These are phyloP conservation scores for Plemyria rubiginata DNA, from an alignment of 2,888 invertebrate genomes.

Conservation along the genomic window DNA sequence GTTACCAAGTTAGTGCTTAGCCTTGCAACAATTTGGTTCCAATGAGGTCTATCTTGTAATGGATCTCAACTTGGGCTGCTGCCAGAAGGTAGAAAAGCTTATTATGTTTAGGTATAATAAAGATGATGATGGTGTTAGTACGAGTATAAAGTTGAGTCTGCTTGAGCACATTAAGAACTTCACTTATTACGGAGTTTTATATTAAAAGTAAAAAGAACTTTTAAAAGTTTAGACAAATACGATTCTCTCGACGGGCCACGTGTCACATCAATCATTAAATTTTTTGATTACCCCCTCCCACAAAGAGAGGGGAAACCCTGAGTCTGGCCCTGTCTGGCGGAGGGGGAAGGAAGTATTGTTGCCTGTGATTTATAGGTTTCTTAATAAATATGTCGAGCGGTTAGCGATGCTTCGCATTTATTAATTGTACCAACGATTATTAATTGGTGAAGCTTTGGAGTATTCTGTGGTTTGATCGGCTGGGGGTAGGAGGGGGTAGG, in stretches of 20 bases:
- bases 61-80: too few species aligned
- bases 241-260: not conserved
- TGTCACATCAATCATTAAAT: too few species aligned
- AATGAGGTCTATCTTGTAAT: too few species aligned
- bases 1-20: too few species aligned
- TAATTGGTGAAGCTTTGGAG: slow-evolving; percentile 35
- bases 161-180: too few species aligned
- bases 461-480: slow-evolving; percentile 30
- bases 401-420: slow-evolving; percentile 40
- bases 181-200: too few species aligned
- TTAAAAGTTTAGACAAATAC: not conserved
- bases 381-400: slow-evolving; percentile 78
- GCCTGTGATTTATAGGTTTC: slow-evolving; percentile 76
- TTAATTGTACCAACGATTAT: slow-evolving; percentile 46
- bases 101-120: too few species aligned
- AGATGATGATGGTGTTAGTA: too few species aligned
- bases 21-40: too few species aligned
- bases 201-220: not conserved
- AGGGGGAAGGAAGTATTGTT: slow-evolving; percentile 55
- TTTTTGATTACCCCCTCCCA: not conserved
- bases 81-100: too few species aligned
- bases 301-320: not conserved
- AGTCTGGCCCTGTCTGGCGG: slow-evolving; percentile 39
- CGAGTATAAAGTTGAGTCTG: too few species aligned
- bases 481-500: not conserved